Conservation (phyloP, 2,113 vertebrate species). For the Mustela nigripes region DNA sequence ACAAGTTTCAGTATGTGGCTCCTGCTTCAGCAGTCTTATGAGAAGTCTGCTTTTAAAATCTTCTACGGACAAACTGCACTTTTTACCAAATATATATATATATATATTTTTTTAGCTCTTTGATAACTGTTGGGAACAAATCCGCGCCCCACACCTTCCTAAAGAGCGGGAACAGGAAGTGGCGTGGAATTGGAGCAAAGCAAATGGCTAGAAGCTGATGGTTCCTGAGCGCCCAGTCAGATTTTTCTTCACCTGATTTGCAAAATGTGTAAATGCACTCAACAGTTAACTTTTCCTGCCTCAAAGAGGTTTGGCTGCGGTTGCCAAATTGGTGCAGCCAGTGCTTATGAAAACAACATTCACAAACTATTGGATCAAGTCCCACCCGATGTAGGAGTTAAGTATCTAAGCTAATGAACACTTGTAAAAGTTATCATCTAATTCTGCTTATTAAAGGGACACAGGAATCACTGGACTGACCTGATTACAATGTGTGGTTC, state of each 20-base stretch:
- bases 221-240: not conserved
- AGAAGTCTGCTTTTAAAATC: not conserved
- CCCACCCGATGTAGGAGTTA: not conserved
- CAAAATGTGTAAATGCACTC: not conserved
- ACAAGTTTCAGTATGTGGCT: not conserved
- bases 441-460: not conserved
- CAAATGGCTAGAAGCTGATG: fast-evolving
- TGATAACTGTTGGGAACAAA: not conserved
- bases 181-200: not conserved
- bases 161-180: not conserved
- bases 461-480: not conserved
- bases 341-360: not conserved
- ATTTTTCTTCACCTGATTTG: not conserved
- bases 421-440: not conserved
- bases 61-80: not conserved
- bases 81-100: not conserved
- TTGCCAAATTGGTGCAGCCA: not conserved
- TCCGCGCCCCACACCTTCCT: not conserved
- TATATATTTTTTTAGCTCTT: not conserved
- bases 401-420: not conserved
- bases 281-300: not conserved
- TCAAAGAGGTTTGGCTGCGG: not conserved
- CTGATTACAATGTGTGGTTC: fast-evolving
- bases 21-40: not conserved
- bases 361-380: not conserved